Evolutionary conservation across 2,888 invertebrate species (phyloP).

Genomic region (Diaphora mendica): DNA sequence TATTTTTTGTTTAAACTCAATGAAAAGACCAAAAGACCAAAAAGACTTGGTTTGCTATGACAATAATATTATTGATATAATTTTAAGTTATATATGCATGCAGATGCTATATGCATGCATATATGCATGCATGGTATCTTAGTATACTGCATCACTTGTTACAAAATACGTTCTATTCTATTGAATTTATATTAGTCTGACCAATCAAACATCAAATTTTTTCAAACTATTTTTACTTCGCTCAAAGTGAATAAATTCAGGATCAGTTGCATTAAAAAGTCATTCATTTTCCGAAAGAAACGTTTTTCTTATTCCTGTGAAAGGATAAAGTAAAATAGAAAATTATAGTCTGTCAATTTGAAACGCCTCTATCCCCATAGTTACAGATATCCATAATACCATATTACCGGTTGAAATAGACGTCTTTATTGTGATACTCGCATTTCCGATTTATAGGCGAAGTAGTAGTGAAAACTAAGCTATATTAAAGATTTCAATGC

Average conservation of each 20-base stretch:
- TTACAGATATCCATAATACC: constrained; percentile 40
- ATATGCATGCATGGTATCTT: too few relatives aligned
- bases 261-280: constrained; percentile 17
- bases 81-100: too few relatives aligned
- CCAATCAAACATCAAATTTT: neutral
- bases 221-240: neutral
- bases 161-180: too few relatives aligned
- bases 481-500: neutral
- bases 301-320: constrained; percentile 20
- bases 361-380: constrained; percentile 42
- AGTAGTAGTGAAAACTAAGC: constrained; percentile 13
- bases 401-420: constrained; percentile 30
- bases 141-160: too few relatives aligned
- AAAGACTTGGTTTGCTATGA: too few relatives aligned
- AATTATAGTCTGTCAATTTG: constrained; percentile 47
- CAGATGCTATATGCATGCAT: too few relatives aligned
- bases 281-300: constrained; percentile 11
- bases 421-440: constrained; percentile 33
- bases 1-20: too few relatives aligned
- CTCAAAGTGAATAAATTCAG: neutral
- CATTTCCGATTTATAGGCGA: constrained; percentile 24
- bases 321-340: constrained; percentile 36
- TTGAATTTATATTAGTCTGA: neutral
- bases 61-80: too few relatives aligned
- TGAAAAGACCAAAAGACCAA: too few relatives aligned